Percentiles rank a stretch among this genome's conserved stretches.
Conservation (phyloP, 2,113 vertebrate genomes). For the Podilymbus podiceps region DNA sequence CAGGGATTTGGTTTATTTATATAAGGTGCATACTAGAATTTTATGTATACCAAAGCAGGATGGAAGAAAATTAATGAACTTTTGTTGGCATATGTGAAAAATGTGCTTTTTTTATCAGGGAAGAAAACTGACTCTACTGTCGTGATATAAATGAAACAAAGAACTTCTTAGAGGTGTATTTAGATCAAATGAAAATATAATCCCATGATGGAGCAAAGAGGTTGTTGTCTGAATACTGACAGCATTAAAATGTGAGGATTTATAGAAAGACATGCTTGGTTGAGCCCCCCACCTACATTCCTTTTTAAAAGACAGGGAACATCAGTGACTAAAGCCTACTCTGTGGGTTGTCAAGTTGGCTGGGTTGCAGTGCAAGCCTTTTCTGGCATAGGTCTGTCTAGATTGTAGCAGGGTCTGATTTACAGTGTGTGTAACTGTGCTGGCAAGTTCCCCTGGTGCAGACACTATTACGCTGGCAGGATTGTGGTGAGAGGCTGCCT, state of each 20-base stretch:
- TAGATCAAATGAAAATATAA: not conserved
- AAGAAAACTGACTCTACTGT: not conserved
- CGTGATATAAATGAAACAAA: not conserved
- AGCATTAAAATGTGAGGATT: not conserved
- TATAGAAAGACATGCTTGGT: not conserved
- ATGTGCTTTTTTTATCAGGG: not conserved
- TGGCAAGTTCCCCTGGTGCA: not conserved
- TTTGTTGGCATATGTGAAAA: not conserved
- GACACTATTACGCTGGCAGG: rapidly evolving
- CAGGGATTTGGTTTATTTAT: not conserved
- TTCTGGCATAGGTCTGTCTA: not conserved
- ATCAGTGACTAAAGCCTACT: not conserved
- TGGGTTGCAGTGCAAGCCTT: not conserved
- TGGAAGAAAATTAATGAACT: not conserved
- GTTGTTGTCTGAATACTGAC: not conserved
- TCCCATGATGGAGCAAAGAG: not conserved
- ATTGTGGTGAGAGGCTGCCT: not conserved
- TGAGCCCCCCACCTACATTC: not conserved
- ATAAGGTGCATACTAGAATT: not conserved
- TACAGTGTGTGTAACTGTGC: not conserved
- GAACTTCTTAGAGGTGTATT: not conserved
- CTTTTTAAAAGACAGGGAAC: not conserved
- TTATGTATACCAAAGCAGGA: not conserved
- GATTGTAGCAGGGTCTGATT: not conserved
- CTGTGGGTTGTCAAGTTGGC: not conserved